A percentile compares a stretch with the other conserved stretches of the same genome.
Conservation (phyloP, 1,140 invertebrate species). For the Tribolium castaneum region DNA sequence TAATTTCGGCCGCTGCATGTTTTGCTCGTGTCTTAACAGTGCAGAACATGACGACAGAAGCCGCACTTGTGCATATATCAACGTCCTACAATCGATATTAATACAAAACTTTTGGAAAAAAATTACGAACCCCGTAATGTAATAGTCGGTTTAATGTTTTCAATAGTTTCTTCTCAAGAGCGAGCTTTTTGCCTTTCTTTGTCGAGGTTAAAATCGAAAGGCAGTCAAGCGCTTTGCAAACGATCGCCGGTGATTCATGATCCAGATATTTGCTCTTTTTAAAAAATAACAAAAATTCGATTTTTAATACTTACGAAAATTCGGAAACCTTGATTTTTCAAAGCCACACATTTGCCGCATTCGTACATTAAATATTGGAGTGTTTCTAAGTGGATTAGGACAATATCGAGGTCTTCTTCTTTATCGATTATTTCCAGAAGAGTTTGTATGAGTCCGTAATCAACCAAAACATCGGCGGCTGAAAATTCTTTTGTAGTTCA, state of each 20-base stretch:
- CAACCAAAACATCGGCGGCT: slow-evolving; percentile 57
- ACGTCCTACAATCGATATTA: slow-evolving; percentile 45
- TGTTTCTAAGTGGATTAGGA: slow-evolving; percentile 52
- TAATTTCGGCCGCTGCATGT: slow-evolving; percentile 52
- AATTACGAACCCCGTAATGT: slow-evolving; percentile 51
- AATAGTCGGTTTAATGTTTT: slow-evolving; percentile 51
- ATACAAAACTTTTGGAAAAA: background rate
- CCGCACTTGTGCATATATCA: slow-evolving; percentile 54
- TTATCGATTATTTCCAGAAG: slow-evolving; percentile 50
- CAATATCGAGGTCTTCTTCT: slow-evolving; percentile 46
- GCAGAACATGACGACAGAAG: slow-evolving; percentile 57
- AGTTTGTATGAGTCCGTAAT: slow-evolving; percentile 53
- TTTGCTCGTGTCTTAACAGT: slow-evolving; percentile 57
- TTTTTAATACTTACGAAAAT: slow-evolving; percentile 48
- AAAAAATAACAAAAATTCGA: background rate
- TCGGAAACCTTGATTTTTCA: slow-evolving; percentile 51
- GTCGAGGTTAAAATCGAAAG: slow-evolving; percentile 49
- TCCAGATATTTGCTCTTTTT: slow-evolving; percentile 50
- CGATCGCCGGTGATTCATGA: slow-evolving; percentile 40
- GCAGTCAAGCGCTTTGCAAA: slow-evolving; percentile 47
- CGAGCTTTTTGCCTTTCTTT: slow-evolving; percentile 52
- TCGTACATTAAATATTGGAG: slow-evolving; percentile 54
- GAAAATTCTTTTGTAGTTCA: slow-evolving; percentile 1
- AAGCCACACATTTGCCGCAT: slow-evolving; percentile 53
- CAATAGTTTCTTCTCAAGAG: slow-evolving; percentile 51